Percentiles rank a stretch among this genome's conserved stretches.
These are phyloP conservation scores for Rhinogobius similis DNA, from an alignment of 2,113 vertebrate genomes.

Conservation along the genomic window DNA sequence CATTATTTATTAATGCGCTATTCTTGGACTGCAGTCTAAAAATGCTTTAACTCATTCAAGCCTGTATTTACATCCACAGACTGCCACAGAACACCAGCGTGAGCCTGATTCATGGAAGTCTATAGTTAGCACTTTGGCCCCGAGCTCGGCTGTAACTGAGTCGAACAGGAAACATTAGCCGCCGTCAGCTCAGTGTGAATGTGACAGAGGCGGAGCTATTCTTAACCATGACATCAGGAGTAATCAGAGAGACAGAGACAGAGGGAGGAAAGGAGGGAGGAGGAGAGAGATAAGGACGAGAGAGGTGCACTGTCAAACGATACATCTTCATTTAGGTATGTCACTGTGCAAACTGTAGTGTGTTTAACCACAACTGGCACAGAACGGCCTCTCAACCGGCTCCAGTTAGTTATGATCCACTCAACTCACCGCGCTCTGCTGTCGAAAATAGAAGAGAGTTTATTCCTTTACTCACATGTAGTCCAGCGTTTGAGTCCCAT, in stretches of 20 bases:
- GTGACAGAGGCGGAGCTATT: not conserved
- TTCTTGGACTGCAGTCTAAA: not conserved
- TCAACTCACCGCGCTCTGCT: too few relatives aligned
- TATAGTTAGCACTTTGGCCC: constrained; percentile 1
- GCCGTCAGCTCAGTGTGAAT: not conserved
- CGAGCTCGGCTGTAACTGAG: constrained; percentile 1
- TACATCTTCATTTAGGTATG: too few relatives aligned
- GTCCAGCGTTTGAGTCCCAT: too few relatives aligned
- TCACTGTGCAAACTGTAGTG: too few relatives aligned
- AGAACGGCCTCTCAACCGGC: too few relatives aligned
- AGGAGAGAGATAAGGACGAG: not conserved
- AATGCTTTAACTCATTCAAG: not conserved
- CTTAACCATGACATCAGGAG: constrained; percentile 7
- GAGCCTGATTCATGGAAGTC: not conserved
- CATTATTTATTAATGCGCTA: too few relatives aligned
- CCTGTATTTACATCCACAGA: not conserved
- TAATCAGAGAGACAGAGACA: too few relatives aligned
- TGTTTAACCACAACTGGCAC: too few relatives aligned
- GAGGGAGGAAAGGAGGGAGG: not conserved
- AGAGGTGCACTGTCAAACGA: too few relatives aligned
- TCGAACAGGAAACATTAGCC: not conserved
- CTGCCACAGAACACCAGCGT: not conserved
- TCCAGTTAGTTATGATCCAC: too few relatives aligned
- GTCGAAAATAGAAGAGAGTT: too few relatives aligned
- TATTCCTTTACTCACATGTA: too few relatives aligned